phyloP scores from a whole-genome alignment of 2,797 vertebrate species.

The Taeniopygia guttata region DNA sequence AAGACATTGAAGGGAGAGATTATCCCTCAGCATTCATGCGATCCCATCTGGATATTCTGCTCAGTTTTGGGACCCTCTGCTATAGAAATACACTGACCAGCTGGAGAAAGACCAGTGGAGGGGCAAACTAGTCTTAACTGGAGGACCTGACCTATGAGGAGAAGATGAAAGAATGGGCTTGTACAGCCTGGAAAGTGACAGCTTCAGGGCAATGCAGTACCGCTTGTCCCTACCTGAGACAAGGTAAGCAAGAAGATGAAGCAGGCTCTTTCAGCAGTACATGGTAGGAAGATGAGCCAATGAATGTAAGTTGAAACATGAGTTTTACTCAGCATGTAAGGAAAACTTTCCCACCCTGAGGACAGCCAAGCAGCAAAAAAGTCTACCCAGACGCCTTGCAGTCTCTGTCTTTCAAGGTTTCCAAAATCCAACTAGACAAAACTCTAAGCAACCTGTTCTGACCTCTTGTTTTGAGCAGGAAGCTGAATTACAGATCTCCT shows the following conservation, averaged over 20 bases:
- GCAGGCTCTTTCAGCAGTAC: not conserved
- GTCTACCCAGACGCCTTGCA: not conserved
- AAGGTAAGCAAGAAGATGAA: not conserved
- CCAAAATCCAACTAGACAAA: not conserved
- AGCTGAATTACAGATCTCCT: not conserved
- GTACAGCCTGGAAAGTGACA: not conserved
- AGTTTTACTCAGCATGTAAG: not conserved
- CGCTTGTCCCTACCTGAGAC: not conserved
- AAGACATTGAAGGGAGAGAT: not conserved
- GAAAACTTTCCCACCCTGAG: not conserved
- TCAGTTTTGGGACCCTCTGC: not conserved
- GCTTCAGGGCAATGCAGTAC: not conserved
- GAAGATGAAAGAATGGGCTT: not conserved
- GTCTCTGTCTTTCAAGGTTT: not conserved
- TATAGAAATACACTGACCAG: not conserved
- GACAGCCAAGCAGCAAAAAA: not conserved
- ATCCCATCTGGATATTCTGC: not conserved
- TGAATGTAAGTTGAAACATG: not conserved
- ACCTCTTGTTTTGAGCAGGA: not conserved
- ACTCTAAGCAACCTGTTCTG: accelerated
- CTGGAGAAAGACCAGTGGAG: not conserved
- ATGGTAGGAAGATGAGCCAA: not conserved
- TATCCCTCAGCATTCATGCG: not conserved
- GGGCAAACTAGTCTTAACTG: not conserved
- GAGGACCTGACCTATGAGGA: not conserved